phyloP scores from a whole-genome alignment of 1,140 invertebrate species.

The Drosophila hydei region DNA sequence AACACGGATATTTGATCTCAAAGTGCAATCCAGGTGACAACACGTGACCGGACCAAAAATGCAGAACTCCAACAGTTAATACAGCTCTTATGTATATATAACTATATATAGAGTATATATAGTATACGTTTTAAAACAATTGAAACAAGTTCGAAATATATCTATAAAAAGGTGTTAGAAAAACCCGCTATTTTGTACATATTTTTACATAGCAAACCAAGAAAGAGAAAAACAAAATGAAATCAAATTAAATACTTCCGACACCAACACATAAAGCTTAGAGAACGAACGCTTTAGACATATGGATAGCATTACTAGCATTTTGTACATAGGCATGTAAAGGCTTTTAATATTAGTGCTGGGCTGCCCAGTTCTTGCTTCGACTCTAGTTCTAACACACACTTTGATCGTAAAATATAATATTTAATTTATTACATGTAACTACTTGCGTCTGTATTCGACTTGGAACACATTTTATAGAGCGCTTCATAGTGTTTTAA shows the following conservation, averaged over 20 bases:
- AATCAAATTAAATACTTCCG: conserved; percentile 30
- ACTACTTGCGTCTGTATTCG: conserved; percentile 15
- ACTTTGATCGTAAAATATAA: conserved; percentile 58
- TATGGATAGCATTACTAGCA: conserved; percentile 12
- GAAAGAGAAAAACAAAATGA: too few species aligned
- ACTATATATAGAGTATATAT: not conserved
- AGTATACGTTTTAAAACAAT: not conserved
- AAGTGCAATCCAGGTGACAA: conserved; percentile 73
- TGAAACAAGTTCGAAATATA: not conserved
- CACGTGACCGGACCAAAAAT: conserved; percentile 30
- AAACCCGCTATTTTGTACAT: conserved; percentile 56
- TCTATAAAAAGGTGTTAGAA: conserved; percentile 31
- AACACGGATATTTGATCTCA: conserved; percentile 74
- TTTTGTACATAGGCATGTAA: conserved; percentile 49
- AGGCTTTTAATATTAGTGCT: conserved; percentile 64
- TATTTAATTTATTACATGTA: conserved; percentile 56
- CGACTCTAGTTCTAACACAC: conserved; percentile 26
- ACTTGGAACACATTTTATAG: conserved; percentile 38
- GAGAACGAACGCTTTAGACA: conserved; percentile 11
- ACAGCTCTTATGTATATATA: conserved; percentile 14
- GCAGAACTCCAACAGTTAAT: conserved; percentile 21
- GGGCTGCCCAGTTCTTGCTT: conserved; percentile 13
- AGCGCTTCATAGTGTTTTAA: conserved; percentile 67
- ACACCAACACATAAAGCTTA: conserved; percentile 16
- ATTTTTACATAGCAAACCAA: conserved; percentile 20